Evolutionary conservation across 2,113 vertebrate species (phyloP).

Genomic region (Oceanodroma tethys): DNA sequence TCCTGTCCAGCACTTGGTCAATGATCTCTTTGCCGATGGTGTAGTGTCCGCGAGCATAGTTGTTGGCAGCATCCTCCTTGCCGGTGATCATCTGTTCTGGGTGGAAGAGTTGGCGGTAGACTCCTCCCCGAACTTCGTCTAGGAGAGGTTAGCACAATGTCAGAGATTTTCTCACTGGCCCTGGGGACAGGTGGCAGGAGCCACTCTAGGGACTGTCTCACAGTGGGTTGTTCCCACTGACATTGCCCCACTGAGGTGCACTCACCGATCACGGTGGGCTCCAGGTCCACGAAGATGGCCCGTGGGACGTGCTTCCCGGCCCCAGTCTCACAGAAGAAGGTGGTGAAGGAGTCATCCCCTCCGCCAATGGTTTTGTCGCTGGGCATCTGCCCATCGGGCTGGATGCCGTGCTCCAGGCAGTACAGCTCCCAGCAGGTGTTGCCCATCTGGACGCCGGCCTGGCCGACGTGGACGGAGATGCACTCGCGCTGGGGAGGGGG

Average conservation of each 20-base stretch:
- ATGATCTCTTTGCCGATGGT: constrained; percentile 62
- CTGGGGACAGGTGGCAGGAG: background rate
- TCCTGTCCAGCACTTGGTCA: constrained; percentile 71
- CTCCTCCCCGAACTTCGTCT: constrained; percentile 76
- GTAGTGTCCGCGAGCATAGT: constrained; percentile 89
- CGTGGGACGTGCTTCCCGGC: constrained; percentile 60
- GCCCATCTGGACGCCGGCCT: constrained; percentile 12
- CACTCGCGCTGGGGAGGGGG: background rate
- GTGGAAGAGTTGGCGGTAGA: constrained; percentile 76
- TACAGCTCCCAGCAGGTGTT: constrained; percentile 28
- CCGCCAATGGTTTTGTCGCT: constrained; percentile 61
- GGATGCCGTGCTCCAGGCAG: constrained; percentile 68
- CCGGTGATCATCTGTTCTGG: constrained; percentile 87
- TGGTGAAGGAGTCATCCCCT: constrained; percentile 68
- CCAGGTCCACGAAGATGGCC: constrained; percentile 68
- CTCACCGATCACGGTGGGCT: constrained; percentile 69
- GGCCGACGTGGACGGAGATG: background rate
- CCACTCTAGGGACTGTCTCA: background rate
- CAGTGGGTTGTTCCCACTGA: background rate
- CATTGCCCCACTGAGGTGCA: constrained; percentile 52
- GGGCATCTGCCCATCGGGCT: constrained; percentile 71
- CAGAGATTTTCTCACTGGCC: background rate
- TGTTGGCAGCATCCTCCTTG: constrained; percentile 89
- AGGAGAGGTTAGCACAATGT: constrained; percentile 60
- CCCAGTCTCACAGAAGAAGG: constrained; percentile 64